These are phyloP conservation scores for Brachyopa scutellaris DNA, from an alignment of 2,888 invertebrate species.

Conservation along the genomic window DNA sequence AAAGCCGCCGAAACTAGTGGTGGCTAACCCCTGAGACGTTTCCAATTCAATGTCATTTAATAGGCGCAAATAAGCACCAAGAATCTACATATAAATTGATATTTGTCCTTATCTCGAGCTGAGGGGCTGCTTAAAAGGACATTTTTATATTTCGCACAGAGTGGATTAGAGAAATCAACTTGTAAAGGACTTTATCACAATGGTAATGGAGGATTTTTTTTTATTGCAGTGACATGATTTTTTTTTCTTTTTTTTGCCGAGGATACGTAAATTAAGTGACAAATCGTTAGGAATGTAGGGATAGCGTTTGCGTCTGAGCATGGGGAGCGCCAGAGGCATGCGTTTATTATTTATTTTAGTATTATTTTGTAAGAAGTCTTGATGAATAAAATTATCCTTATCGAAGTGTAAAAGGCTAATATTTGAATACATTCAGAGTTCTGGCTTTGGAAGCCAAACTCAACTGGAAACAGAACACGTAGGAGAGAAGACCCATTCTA, in stretches of 20 bases:
- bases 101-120: conserved; percentile 57
- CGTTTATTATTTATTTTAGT: too few relatives aligned
- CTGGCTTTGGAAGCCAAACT: too few relatives aligned
- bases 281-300: conserved; percentile 13
- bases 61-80: conserved; percentile 63
- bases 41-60: conserved; percentile 62
- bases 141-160: conserved; percentile 44
- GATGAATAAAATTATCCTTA: too few relatives aligned
- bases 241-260: neutral
- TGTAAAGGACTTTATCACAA: conserved; percentile 40
- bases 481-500: too few relatives aligned
- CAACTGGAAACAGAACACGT: too few relatives aligned
- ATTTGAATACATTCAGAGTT: too few relatives aligned
- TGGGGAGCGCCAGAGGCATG: neutral
- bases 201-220: conserved; percentile 12
- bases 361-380: too few relatives aligned
- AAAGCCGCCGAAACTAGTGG: conserved; percentile 66
- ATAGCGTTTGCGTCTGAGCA: neutral
- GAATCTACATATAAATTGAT: conserved; percentile 71
- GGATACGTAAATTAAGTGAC: conserved; percentile 34
- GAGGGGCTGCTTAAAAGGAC: conserved; percentile 55
- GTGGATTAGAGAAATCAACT: conserved; percentile 62
- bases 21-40: conserved; percentile 55
- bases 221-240: conserved; percentile 17
- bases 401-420: too few relatives aligned